Conservation (phyloP, 2,113 vertebrate species). For the Ammodytes dubius region DNA sequence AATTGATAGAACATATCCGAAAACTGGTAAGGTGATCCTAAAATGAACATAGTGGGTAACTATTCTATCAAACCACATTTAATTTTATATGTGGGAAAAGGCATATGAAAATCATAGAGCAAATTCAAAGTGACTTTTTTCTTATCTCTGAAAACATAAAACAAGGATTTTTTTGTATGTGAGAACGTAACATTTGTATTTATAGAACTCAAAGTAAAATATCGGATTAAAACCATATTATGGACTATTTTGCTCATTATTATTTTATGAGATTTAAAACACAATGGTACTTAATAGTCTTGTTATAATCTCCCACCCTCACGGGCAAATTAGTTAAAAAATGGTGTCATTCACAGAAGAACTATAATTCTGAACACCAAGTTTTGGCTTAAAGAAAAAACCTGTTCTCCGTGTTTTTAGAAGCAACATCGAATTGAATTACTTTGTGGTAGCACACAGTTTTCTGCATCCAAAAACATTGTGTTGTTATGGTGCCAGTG, state of each 20-base stretch:
- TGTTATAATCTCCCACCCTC: constrained; percentile 21
- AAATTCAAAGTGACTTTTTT: constrained; percentile 35
- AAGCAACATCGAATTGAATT: constrained; percentile 20
- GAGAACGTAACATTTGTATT: constrained; percentile 54
- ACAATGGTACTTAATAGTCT: constrained; percentile 50
- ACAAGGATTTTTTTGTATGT: constrained; percentile 15
- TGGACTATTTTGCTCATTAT: constrained; percentile 22
- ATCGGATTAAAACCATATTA: constrained; percentile 42
- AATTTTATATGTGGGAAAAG: constrained; percentile 22
- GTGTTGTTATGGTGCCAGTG: constrained; percentile 33
- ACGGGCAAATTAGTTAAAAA: constrained; percentile 31
- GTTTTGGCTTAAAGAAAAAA: constrained; percentile 32
- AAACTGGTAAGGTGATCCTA: constrained; percentile 73
- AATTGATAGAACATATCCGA: constrained; percentile 82
- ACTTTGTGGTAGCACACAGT: constrained; percentile 36
- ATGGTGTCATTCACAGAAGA: constrained; percentile 39
- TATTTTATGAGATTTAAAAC: constrained; percentile 44
- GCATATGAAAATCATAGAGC: constrained; percentile 50
- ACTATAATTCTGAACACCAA: constrained; percentile 16
- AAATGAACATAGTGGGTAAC: constrained; percentile 62
- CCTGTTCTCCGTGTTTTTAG: constrained; percentile 24
- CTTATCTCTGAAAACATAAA: constrained; percentile 33
- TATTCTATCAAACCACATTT: constrained; percentile 46
- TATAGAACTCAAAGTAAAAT: constrained; percentile 45
- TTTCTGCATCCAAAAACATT: background rate